Percentiles rank a stretch among this genome's conserved stretches.
phyloP scores from a whole-genome alignment of 2,797 vertebrate species.

The Cygnus olor region DNA sequence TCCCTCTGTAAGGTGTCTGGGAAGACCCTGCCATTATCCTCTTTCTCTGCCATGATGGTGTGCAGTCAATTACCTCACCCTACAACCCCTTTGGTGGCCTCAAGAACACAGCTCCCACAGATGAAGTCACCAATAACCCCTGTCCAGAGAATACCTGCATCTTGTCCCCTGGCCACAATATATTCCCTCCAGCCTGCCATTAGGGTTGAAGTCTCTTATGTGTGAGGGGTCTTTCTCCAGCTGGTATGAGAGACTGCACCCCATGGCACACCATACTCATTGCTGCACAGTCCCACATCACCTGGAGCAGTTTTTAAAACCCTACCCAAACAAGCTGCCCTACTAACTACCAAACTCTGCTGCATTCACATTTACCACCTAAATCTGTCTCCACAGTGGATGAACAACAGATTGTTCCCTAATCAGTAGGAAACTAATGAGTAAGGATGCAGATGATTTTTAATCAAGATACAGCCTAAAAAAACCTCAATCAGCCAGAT shows the following conservation, averaged over 20 bases:
- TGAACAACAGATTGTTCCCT: neutral
- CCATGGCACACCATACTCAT: fast-evolving
- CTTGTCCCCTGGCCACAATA: neutral
- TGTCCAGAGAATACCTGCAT: neutral
- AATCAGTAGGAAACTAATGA: neutral
- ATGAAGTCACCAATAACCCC: neutral
- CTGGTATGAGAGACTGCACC: neutral
- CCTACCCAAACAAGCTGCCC: neutral
- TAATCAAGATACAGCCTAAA: neutral
- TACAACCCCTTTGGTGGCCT: neutral
- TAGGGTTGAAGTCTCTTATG: neutral
- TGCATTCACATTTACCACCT: neutral
- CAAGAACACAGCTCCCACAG: neutral
- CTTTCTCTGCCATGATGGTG: neutral
- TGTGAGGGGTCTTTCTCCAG: neutral
- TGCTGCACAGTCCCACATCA: neutral
- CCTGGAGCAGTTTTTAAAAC: neutral
- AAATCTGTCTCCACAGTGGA: neutral
- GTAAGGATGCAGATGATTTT: neutral
- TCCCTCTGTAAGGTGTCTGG: neutral
- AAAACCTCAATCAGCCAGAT: neutral
- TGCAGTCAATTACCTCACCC: neutral
- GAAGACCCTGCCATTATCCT: neutral
- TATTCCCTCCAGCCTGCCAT: neutral
- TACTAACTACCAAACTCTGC: neutral